Conservation (phyloP, 2,888 invertebrate genomes). For the Rhopalosiphum nymphaeae region DNA sequence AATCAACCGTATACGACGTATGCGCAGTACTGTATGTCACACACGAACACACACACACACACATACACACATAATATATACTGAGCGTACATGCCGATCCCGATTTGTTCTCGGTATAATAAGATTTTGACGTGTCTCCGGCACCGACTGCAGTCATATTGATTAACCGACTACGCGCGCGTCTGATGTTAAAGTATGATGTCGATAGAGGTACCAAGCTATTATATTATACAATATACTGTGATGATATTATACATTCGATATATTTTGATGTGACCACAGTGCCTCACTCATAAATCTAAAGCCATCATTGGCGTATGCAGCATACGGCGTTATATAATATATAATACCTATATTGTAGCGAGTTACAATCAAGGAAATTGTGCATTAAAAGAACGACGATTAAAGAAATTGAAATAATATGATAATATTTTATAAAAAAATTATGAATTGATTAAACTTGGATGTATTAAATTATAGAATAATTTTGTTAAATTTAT, state of each 20-base stretch:
- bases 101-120: not conserved
- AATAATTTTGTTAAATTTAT: no score
- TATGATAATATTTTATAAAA: not conserved
- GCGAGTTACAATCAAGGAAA: not conserved
- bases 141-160: not conserved
- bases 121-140: not conserved
- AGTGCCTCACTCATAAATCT: not conserved
- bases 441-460: no score
- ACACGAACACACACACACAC: not conserved
- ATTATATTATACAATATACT: no score
- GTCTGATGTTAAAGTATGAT: not conserved
- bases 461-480: no score
- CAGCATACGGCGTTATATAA: no score
- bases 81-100: not conserved
- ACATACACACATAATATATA: not conserved
- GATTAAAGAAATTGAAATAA: not conserved
- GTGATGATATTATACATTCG: not conserved
- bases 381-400: not conserved
- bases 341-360: no score
- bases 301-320: not conserved
- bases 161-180: not conserved
- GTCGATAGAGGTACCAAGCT: not conserved
- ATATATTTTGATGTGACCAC: not conserved
- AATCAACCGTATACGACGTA: slow-evolving; percentile 14
- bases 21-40: not conserved